Evolutionary conservation across 2,888 invertebrate genomes (phyloP).

Genomic region (Drosophila colorata): DNA sequence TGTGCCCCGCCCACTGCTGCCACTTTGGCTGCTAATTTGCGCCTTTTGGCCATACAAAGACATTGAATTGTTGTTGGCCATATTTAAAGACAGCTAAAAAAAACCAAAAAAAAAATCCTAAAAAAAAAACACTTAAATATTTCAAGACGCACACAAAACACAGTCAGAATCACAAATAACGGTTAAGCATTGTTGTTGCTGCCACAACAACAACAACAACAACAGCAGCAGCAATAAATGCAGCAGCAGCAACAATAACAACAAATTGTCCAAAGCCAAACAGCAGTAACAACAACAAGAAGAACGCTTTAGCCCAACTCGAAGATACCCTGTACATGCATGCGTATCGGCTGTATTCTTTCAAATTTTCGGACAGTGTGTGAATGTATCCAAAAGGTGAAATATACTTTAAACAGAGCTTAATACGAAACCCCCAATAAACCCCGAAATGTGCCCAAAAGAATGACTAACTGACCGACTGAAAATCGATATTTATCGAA

Average conservation of each 20-base stretch:
- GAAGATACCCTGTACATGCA: conserved; percentile 5
- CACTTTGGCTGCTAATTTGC: conserved; percentile 60
- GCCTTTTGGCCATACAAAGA: conserved; percentile 76
- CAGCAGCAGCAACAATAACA: conserved; percentile 18
- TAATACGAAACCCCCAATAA: too few species aligned
- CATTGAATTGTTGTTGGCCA: conserved; percentile 66
- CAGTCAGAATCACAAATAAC: conserved; percentile 40
- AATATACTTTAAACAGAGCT: too few species aligned
- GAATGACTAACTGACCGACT: too few species aligned
- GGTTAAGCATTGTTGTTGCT: conserved; percentile 32
- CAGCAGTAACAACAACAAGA: conserved; percentile 15
- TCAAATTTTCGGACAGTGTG: too few species aligned
- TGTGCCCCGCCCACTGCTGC: conserved; percentile 7
- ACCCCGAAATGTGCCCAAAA: too few species aligned
- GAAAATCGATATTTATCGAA: too few species aligned
- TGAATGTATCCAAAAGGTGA: neutral
- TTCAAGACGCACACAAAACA: conserved; percentile 50
- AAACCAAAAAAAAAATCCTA: neutral
- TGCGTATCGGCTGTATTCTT: too few species aligned
- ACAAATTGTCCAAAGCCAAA: conserved; percentile 53
- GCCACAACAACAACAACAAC: conserved; percentile 23
- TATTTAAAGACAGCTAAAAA: neutral
- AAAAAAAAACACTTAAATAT: conserved; percentile 31
- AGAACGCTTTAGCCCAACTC: neutral
- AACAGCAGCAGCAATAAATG: conserved; percentile 31